Conservation (phyloP, 2,113 vertebrate species). For the Labrus mixtus region DNA sequence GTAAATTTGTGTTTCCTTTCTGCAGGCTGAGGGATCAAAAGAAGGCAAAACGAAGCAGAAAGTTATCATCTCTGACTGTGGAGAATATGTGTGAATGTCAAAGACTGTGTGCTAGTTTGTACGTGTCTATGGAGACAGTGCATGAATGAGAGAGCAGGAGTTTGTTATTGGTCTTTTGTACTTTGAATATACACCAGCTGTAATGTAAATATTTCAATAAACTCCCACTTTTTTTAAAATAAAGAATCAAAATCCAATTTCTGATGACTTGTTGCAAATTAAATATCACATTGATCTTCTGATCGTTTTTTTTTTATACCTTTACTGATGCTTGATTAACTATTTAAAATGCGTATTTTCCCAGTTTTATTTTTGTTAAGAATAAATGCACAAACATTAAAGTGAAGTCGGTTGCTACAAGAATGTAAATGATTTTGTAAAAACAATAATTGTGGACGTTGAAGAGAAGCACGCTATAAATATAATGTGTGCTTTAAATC, state of each 20-base stretch:
- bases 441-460: too few relatives aligned
- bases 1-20: not conserved
- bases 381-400: too few relatives aligned
- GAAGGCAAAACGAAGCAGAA: slow-evolving; percentile 96
- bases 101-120: not conserved
- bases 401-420: too few relatives aligned
- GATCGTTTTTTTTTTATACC: too few relatives aligned
- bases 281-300: not conserved
- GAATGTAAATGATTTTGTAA: too few relatives aligned
- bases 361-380: too few relatives aligned
- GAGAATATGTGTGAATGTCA: slow-evolving; percentile 87
- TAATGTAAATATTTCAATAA: slow-evolving; percentile 85
- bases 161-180: slow-evolving; percentile 36
- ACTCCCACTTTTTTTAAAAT: slow-evolving; percentile 67
- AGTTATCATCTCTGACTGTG: slow-evolving; percentile 95
- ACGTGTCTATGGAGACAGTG: slow-evolving; percentile 8
- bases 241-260: slow-evolving; percentile 23
- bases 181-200: slow-evolving; percentile 47
- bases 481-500: too few relatives aligned
- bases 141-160: not conserved
- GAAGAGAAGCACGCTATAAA: too few relatives aligned
- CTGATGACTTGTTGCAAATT: not conserved
- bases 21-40: slow-evolving; percentile 92
- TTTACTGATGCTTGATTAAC: too few relatives aligned
- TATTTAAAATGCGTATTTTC: too few relatives aligned